These are phyloP conservation scores for Sarcophilus harrisii DNA, from an alignment of 2,797 vertebrate genomes.

Conservation along the genomic window DNA sequence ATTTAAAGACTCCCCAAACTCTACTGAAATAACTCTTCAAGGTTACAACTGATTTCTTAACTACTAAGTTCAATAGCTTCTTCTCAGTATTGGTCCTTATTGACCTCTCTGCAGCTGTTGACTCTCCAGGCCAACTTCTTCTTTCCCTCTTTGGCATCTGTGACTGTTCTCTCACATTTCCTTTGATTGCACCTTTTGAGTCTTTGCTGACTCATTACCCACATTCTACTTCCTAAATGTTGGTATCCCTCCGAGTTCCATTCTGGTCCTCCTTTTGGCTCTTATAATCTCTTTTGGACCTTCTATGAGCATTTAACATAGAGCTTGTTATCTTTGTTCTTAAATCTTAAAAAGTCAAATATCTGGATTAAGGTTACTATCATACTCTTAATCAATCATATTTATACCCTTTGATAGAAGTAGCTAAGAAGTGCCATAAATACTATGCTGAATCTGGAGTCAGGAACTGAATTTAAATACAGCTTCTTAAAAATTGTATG, in stretches of 20 bases:
- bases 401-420: neutral
- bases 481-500: neutral
- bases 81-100: neutral
- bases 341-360: neutral
- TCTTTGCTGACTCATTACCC: neutral
- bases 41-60: neutral
- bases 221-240: neutral
- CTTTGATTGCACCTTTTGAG: neutral
- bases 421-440: neutral
- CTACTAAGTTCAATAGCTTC: neutral
- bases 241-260: neutral
- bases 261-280: neutral
- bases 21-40: neutral
- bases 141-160: neutral
- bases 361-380: neutral
- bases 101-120: neutral
- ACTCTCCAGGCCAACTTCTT: neutral
- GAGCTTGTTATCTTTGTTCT: neutral
- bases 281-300: neutral
- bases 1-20: neutral
- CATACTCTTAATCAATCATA: neutral
- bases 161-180: neutral
- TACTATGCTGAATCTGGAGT: neutral
- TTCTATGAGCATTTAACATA: neutral
- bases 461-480: neutral